Evolutionary conservation across 2,113 vertebrate species (phyloP).

Genomic region (Mesembrinibis cayennensis): DNA sequence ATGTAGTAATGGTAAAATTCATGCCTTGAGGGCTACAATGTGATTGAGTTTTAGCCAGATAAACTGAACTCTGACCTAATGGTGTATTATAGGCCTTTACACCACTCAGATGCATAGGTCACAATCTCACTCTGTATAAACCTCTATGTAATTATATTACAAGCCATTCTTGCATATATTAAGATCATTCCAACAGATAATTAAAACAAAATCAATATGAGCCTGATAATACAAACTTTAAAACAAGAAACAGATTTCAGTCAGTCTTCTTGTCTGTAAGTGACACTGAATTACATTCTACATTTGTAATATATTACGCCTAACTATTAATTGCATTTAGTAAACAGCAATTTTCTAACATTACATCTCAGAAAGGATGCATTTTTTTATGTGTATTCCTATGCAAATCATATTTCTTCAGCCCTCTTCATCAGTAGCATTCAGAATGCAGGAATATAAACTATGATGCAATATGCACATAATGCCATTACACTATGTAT

Average conservation of each 20-base stretch:
- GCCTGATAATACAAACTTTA: neutral
- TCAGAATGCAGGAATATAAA: constrained; percentile 16
- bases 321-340: neutral
- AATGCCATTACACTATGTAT: constrained; percentile 2
- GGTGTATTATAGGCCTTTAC: constrained; percentile 70
- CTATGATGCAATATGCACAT: constrained; percentile 13
- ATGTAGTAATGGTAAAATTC: constrained; percentile 69
- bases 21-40: constrained; percentile 74
- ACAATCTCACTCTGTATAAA: constrained; percentile 15
- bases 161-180: constrained; percentile 31
- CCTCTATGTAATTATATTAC: constrained; percentile 9
- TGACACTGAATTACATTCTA: neutral
- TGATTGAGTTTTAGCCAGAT: constrained; percentile 78
- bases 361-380: neutral
- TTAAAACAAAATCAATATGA: constrained; percentile 16
- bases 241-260: neutral
- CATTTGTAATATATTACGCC: neutral
- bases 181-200: constrained; percentile 30
- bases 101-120: constrained; percentile 11
- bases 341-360: neutral
- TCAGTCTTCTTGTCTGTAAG: neutral
- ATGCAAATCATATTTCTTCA: neutral
- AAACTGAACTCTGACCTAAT: constrained; percentile 78
- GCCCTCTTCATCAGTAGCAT: neutral
- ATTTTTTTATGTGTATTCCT: neutral